Evolutionary conservation across 2,797 vertebrate species (phyloP).

Genomic region (Nannoperca australis): DNA sequence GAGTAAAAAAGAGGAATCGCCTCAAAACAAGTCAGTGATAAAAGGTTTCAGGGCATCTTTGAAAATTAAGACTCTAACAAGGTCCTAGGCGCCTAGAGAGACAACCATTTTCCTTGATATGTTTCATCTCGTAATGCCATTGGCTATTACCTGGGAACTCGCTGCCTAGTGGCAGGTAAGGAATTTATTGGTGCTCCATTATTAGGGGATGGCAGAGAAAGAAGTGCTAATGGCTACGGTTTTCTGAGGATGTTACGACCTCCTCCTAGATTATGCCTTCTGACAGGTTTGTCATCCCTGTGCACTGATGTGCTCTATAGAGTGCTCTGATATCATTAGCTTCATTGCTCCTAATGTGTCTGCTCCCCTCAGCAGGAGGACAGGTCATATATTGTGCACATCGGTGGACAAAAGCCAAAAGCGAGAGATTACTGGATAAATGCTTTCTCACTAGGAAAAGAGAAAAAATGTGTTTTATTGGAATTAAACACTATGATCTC

Average conservation of each 20-base stretch:
- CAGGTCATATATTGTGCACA: constrained; percentile 88
- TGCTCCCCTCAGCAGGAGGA: constrained; percentile 86
- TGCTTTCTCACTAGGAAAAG: constrained; percentile 10
- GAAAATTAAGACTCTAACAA: constrained; percentile 96
- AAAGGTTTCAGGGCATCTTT: constrained; percentile 91
- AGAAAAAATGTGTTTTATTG: constrained; percentile 29
- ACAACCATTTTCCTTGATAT: constrained; percentile 94
- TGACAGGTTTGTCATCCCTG: constrained; percentile 97
- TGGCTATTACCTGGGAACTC: constrained; percentile 84
- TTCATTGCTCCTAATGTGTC: constrained; percentile 97
- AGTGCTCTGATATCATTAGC: constrained; percentile 98
- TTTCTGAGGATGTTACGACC: constrained; percentile 93
- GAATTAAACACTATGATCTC: constrained; percentile 35
- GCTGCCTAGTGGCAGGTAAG: constrained; percentile 88
- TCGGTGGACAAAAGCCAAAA: constrained; percentile 79
- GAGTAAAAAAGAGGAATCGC: constrained; percentile 91
- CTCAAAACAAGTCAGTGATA: constrained; percentile 93
- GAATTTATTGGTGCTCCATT: constrained; percentile 96
- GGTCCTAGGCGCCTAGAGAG: constrained; percentile 87
- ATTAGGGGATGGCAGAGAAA: constrained; percentile 91
- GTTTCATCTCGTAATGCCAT: constrained; percentile 92
- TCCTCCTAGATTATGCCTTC: constrained; percentile 93
- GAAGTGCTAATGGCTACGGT: constrained; percentile 88
- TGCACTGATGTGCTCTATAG: constrained; percentile 92
- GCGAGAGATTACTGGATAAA: constrained; percentile 63